Evolutionary conservation across 1,140 invertebrate species (phyloP), one percentile per base, ranked within the genome.

Genomic region (Spodoptera frugiperda): DNA sequence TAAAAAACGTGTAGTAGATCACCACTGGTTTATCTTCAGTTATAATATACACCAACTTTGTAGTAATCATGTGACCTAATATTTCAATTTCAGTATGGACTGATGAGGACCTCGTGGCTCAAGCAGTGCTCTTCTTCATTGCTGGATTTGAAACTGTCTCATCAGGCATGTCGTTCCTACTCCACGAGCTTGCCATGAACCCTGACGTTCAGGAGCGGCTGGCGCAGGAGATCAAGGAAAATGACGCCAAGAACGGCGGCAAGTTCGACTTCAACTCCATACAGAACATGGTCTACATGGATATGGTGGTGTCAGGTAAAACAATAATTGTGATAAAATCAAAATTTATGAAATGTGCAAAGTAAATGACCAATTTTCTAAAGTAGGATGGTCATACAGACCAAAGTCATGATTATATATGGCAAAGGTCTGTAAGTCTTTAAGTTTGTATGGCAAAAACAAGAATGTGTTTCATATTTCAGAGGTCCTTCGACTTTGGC

Each of bases 81-180:
- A n/a, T 19, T 44, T 44, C 5, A 15, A 51, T 85, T 79, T 10
- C 79, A 95, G 94, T 88, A 76, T 87, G 94, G 78, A 85, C 92
- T 15, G 94, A 95, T 15, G 94, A 94, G 55, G 91, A 91, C 68
- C 93, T 96, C 46, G 93, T 95, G 0, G 95, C 96, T 1, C 96
- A 96, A 86, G 95, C 95, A 0, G 94, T 95, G 17, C 90, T 95
- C 0, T 97, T 97, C 82, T 96, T 96, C 67, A 88, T 95, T 0
- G 97, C 96, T 59, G 97, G 97, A 12, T 97, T 96, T 76, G 97
- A 97, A 84, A 97, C 97, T 0, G 96, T 96, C 0, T 90, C 94
- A 0, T 84, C 82, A 1, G 63, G 83, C 0, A 90, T 94, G 87
- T 83, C 86, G 11, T 94, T 93, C 65, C 21, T 93, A 2, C 77